phyloP scores from a whole-genome alignment of 2,113 vertebrate genomes.

The Plectropomus leopardus region DNA sequence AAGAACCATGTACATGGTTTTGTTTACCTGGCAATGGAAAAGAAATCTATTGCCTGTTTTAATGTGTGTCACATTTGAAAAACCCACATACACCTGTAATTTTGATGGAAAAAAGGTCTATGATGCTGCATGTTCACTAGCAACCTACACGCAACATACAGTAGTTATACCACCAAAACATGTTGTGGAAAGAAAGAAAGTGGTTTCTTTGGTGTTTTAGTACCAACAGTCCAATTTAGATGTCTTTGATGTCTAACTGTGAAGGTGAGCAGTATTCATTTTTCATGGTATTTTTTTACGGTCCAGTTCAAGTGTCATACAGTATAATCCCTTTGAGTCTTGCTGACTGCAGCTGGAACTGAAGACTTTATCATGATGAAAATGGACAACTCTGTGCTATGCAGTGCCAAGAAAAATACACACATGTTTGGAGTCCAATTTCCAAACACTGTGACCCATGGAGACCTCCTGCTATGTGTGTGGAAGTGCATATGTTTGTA shows the following conservation, averaged over 20 bases:
- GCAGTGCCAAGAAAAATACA: not conserved
- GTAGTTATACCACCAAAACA: not conserved
- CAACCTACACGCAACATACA: not conserved
- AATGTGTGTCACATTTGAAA: too few species aligned
- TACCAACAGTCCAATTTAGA: not conserved
- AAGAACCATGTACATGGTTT: too few species aligned
- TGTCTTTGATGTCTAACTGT: not conserved
- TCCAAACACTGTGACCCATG: conserved; percentile 5
- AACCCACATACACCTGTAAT: too few species aligned
- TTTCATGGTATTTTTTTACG: not conserved
- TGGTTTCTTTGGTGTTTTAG: not conserved
- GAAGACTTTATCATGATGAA: conserved; percentile 13
- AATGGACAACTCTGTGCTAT: conserved; percentile 18
- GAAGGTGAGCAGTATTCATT: not conserved
- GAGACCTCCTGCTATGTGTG: conserved; percentile 5
- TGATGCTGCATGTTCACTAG: not conserved
- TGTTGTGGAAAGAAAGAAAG: too few species aligned
- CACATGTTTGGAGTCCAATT: not conserved
- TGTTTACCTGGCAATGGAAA: too few species aligned
- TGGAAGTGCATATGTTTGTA: not conserved
- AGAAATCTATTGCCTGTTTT: too few species aligned
- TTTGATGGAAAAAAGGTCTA: too few species aligned
- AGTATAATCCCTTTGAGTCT: conserved; percentile 18
- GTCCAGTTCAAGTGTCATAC: not conserved
- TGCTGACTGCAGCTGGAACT: conserved; percentile 19